A percentile compares a stretch with the other conserved stretches of the same genome.
Conservation (phyloP, 2,113 vertebrate species). For the Scatophagus argus region DNA sequence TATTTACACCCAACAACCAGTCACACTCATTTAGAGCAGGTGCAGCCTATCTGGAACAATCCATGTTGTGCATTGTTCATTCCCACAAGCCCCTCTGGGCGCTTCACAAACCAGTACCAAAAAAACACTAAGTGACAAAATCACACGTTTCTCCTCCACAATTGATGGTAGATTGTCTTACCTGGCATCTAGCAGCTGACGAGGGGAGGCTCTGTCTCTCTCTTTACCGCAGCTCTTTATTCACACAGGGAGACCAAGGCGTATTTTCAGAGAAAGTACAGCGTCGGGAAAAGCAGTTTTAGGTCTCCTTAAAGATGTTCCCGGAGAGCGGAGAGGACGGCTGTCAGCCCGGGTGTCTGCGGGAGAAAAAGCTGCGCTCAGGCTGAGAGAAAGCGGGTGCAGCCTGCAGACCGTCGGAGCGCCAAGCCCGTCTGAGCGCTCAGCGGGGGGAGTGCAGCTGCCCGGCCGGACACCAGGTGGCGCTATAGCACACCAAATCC, state of each 20-base stretch:
- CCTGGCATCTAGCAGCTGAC: conserved; percentile 64
- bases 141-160: neutral
- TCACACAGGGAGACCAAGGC: neutral
- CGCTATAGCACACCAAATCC: conserved; percentile 47
- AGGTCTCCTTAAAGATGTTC: conserved; percentile 28
- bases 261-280: neutral
- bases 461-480: conserved; percentile 54
- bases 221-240: conserved; percentile 33
- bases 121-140: conserved; percentile 22
- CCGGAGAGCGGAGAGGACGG: conserved; percentile 31
- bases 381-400: conserved; percentile 45
- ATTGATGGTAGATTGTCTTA: conserved; percentile 59
- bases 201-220: conserved; percentile 12
- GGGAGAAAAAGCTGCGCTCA: conserved; percentile 30
- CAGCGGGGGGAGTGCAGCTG: conserved; percentile 57
- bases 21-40: conserved; percentile 43
- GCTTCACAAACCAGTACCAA: conserved; percentile 9
- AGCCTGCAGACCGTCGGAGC: conserved; percentile 63
- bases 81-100: neutral
- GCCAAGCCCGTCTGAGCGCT: conserved; percentile 64
- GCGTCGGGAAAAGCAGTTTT: conserved; percentile 1
- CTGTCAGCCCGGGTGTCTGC: conserved; percentile 20
- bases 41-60: conserved; percentile 41
- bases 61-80: conserved; percentile 1
- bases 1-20: conserved; percentile 16